phyloP scores from a whole-genome alignment of 2,113 vertebrate genomes.

The Nesoenas mayeri region DNA sequence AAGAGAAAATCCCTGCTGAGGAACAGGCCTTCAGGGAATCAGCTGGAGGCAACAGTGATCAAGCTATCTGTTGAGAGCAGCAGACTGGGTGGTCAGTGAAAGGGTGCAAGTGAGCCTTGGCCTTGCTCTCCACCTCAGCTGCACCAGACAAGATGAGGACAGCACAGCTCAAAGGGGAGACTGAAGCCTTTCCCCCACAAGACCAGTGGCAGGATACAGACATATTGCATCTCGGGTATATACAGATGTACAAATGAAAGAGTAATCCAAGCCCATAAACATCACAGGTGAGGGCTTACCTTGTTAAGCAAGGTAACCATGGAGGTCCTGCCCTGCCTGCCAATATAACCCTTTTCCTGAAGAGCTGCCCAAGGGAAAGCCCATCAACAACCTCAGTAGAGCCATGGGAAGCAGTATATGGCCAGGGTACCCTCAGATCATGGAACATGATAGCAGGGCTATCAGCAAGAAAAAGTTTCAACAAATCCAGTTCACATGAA shows the following conservation, averaged over 20 bases:
- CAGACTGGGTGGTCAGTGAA: background rate
- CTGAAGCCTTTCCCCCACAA: background rate
- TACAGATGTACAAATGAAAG: background rate
- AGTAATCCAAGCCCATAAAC: too few relatives aligned
- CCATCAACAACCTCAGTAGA: accelerated
- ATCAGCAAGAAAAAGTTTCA: background rate
- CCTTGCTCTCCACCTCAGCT: background rate
- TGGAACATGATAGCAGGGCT: background rate
- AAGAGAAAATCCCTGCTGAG: background rate
- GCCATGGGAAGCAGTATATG: background rate
- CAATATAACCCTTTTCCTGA: background rate
- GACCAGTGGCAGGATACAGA: background rate
- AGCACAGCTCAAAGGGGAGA: background rate
- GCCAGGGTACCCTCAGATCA: too few relatives aligned
- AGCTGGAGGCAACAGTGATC: accelerated
- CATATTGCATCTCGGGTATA: background rate
- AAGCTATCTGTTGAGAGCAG: background rate
- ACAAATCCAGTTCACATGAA: background rate
- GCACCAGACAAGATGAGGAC: background rate
- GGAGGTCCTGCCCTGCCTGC: background rate
- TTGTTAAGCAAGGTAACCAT: background rate
- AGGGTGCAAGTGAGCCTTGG: background rate
- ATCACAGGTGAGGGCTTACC: background rate
- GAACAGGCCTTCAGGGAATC: background rate
- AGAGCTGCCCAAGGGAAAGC: background rate